Conservation (phyloP, 2,888 invertebrate species). For the Corythucha ciliata region DNA sequence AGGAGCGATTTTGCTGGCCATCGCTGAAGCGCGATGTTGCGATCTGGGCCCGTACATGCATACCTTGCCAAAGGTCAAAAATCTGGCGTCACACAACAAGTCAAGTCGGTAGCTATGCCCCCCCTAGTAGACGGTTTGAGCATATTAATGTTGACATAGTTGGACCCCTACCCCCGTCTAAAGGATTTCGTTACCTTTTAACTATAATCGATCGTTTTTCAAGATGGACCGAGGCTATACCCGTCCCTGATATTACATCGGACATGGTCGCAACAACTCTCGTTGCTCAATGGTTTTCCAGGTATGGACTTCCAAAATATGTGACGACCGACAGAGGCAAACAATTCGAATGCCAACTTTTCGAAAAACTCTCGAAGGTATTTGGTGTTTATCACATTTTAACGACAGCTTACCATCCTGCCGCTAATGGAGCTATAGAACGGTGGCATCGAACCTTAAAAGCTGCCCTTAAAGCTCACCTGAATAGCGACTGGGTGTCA, state of each 20-base stretch:
- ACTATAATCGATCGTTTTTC: slow-evolving; percentile 39
- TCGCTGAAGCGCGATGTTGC: slow-evolving; percentile 38
- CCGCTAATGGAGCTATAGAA: slow-evolving; percentile 41
- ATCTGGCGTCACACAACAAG: slow-evolving; percentile 37
- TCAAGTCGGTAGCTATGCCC: slow-evolving; percentile 33
- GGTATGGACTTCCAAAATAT: slow-evolving; percentile 33
- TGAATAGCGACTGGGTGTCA: neutral
- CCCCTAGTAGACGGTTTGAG: slow-evolving; percentile 38
- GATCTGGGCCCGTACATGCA: slow-evolving; percentile 38
- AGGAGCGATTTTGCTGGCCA: slow-evolving; percentile 40
- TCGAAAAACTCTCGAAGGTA: slow-evolving; percentile 31
- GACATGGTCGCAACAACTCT: slow-evolving; percentile 40
- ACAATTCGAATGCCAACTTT: slow-evolving; percentile 30
- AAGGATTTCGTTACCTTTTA: slow-evolving; percentile 37
- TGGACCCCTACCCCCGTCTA: slow-evolving; percentile 13
- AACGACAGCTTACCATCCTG: slow-evolving; percentile 11
- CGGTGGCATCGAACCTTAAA: slow-evolving; percentile 41
- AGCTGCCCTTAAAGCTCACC: slow-evolving; percentile 36
- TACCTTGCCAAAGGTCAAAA: slow-evolving; percentile 39
- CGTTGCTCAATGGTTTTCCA: slow-evolving; percentile 38
- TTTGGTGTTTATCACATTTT: slow-evolving; percentile 1
- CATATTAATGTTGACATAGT: slow-evolving; percentile 31
- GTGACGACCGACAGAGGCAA: slow-evolving; percentile 40
- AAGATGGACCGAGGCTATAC: slow-evolving; percentile 41
- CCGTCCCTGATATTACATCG: slow-evolving; percentile 40